Conservation (phyloP, 2,113 vertebrate genomes). For the Elaphurus davidianus region DNA sequence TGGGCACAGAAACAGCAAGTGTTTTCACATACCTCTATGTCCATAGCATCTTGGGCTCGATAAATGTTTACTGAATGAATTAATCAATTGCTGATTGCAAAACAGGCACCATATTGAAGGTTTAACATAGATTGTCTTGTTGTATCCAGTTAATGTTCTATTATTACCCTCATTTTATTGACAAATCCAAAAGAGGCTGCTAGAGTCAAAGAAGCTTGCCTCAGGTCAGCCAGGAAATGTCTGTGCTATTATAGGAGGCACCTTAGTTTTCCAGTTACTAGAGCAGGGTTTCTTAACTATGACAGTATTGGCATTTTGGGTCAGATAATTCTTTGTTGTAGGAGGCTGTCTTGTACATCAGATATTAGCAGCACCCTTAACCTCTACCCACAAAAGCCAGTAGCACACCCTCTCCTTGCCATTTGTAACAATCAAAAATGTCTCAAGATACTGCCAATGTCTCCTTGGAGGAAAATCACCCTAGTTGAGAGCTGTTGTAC, state of each 20-base stretch:
- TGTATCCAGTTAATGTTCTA: not conserved
- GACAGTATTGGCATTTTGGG: not conserved
- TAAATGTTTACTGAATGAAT: conserved; percentile 3
- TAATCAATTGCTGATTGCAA: not conserved
- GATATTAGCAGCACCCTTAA: not conserved
- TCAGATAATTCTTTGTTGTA: not conserved
- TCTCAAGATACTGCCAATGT: not conserved
- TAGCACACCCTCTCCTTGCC: not conserved
- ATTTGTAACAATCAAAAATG: not conserved
- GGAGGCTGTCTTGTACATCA: not conserved
- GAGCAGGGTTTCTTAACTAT: not conserved
- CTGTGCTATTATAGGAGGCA: not conserved
- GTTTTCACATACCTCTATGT: not conserved
- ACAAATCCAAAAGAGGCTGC: not conserved
- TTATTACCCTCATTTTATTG: not conserved
- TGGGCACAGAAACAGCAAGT: not conserved
- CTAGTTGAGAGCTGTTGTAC: not conserved
- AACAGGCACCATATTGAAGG: not conserved
- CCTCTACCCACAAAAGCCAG: not conserved
- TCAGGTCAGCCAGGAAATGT: not conserved
- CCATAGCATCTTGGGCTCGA: not conserved
- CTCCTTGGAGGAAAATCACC: not conserved
- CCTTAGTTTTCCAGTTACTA: not conserved
- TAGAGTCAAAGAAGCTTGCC: not conserved
- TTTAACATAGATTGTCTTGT: not conserved